Evolutionary conservation across 2,113 vertebrate species (phyloP).

Genomic region (Piliocolobus tephrosceles): DNA sequence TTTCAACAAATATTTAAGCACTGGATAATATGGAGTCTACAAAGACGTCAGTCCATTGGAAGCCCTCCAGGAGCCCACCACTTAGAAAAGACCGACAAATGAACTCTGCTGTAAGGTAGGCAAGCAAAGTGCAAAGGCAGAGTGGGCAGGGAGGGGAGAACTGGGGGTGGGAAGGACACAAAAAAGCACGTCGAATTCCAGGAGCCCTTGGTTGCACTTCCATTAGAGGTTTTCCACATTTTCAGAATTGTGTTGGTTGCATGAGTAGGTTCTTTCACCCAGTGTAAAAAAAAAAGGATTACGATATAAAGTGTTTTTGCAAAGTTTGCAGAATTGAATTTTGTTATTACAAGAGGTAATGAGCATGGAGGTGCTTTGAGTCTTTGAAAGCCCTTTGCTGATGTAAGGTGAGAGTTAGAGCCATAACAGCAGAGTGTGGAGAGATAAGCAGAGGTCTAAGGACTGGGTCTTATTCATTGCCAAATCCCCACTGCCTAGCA

Average conservation of each 20-base stretch:
- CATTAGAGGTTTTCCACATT: not conserved
- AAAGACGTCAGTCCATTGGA: not conserved
- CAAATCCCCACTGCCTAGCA: not conserved
- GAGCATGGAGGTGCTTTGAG: not conserved
- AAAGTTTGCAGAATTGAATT: not conserved
- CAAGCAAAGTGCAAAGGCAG: not conserved
- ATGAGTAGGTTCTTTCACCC: not conserved
- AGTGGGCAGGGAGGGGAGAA: not conserved
- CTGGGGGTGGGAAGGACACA: not conserved
- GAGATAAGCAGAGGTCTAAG: not conserved
- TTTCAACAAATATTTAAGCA: not conserved
- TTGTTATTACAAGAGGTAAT: not conserved
- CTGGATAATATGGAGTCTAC: not conserved
- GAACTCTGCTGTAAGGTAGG: not conserved
- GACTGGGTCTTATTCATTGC: not conserved
- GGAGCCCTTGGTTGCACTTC: not conserved
- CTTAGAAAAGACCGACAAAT: not conserved
- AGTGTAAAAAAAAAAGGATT: not conserved
- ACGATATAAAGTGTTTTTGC: not conserved
- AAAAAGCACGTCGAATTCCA: not conserved
- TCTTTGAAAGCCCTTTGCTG: not conserved
- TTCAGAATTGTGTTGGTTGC: not conserved
- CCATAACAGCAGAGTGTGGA: not conserved
- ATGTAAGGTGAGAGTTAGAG: not conserved
- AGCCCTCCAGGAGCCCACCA: not conserved